Evolutionary conservation across 1,140 invertebrate genomes (phyloP).

Genomic region (Macrobrachium nipponense): DNA sequence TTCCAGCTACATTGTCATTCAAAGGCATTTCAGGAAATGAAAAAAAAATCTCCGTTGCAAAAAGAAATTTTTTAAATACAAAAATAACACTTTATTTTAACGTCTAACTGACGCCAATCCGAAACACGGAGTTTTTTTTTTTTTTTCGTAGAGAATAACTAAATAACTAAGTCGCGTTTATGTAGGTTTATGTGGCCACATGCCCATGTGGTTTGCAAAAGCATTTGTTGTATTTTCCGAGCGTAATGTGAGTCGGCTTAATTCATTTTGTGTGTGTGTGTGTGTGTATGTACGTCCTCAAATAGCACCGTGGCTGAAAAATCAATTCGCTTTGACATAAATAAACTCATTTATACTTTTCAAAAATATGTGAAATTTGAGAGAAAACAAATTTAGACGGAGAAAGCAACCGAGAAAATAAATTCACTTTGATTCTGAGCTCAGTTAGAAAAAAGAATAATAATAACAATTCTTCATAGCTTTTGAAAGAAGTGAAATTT

Average conservation of each 20-base stretch:
- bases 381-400: background rate
- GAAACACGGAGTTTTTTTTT: no score
- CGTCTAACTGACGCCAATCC: no score
- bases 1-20: no score
- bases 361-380: background rate
- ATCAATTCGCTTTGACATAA: background rate
- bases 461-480: no score
- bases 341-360: background rate
- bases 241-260: background rate
- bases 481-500: background rate
- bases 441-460: no score
- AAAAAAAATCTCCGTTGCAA: background rate
- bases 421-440: background rate
- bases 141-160: no score
- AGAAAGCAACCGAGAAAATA: background rate
- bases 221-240: no score
- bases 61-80: no score
- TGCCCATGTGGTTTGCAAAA: no score
- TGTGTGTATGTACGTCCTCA: conserved; percentile 4
- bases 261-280: background rate
- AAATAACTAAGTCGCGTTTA: no score
- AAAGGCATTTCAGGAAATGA: background rate
- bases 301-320: background rate
- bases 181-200: no score
- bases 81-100: background rate